Evolutionary conservation across 2,797 vertebrate genomes (phyloP).

Genomic region (Limnodromus scolopaceus): DNA sequence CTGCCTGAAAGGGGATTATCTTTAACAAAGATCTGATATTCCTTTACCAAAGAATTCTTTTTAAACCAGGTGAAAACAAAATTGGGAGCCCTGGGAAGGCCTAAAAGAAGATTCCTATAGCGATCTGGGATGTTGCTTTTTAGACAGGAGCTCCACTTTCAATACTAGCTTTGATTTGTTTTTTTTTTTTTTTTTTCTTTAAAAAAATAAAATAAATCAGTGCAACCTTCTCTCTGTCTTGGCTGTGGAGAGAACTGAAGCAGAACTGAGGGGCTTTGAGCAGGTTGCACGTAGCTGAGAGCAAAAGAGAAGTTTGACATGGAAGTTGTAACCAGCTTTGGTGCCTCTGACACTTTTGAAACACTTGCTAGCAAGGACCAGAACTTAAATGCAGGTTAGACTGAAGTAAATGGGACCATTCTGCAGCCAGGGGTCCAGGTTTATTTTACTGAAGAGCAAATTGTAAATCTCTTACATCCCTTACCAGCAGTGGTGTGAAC

Average conservation of each 20-base stretch:
- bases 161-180: background rate
- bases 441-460: background rate
- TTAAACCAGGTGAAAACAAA: background rate
- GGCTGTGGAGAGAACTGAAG: background rate
- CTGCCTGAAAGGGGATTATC: background rate
- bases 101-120: background rate
- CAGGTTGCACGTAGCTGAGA: background rate
- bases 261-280: background rate
- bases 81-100: background rate
- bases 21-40: background rate
- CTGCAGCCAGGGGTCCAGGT: background rate
- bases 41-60: background rate
- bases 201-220: background rate
- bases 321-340: background rate
- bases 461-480: background rate
- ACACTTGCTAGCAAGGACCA: background rate
- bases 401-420: background rate
- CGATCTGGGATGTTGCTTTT: background rate
- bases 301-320: background rate
- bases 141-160: background rate
- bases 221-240: background rate
- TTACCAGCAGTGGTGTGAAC: background rate
- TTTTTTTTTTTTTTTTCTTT: background rate
- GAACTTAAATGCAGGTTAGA: background rate
- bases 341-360: background rate